Percentiles rank a stretch among this genome's conserved stretches.
phyloP scores from a whole-genome alignment of 2,888 invertebrate genomes.

The Nymphalis urticae region DNA sequence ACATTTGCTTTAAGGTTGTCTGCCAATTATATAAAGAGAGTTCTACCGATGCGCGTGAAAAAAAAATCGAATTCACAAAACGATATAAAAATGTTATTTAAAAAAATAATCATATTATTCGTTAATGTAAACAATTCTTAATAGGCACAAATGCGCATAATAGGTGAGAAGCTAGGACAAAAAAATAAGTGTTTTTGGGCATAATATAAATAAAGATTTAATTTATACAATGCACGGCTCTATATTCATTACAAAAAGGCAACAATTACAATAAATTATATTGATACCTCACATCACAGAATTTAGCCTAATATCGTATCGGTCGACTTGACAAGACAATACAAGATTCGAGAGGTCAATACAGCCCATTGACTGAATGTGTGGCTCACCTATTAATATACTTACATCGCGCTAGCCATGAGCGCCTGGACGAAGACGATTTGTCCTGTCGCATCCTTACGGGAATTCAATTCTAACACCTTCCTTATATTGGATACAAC shows the following conservation, averaged over 20 bases:
- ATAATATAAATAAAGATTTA: slow-evolving; percentile 58
- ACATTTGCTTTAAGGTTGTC: too few relatives aligned
- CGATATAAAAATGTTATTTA: too few relatives aligned
- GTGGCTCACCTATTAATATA: slow-evolving; percentile 54
- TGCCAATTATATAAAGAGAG: too few relatives aligned
- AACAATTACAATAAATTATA: slow-evolving; percentile 30
- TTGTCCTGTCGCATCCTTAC: slow-evolving; percentile 59
- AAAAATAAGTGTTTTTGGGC: slow-evolving; percentile 49
- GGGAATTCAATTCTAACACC: slow-evolving; percentile 72
- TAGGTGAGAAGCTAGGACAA: slow-evolving; percentile 69
- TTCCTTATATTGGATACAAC: slow-evolving; percentile 81
- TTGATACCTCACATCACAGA: slow-evolving; percentile 48
- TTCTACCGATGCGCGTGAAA: too few relatives aligned
- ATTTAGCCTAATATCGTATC: slow-evolving; percentile 60
- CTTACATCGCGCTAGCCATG: slow-evolving; percentile 62
- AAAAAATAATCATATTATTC: too few relatives aligned
- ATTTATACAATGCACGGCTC: slow-evolving; percentile 56
- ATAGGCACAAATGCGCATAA: slow-evolving; percentile 70
- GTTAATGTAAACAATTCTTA: slow-evolving; percentile 55
- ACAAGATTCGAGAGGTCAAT: slow-evolving; percentile 58
- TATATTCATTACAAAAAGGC: slow-evolving; percentile 51
- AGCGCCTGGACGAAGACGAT: slow-evolving; percentile 59
- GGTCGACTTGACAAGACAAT: slow-evolving; percentile 64
- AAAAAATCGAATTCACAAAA: too few relatives aligned
- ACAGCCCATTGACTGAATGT: slow-evolving; percentile 46